Conservation (phyloP, 2,113 vertebrate genomes). For the Rhombomys opimus region DNA sequence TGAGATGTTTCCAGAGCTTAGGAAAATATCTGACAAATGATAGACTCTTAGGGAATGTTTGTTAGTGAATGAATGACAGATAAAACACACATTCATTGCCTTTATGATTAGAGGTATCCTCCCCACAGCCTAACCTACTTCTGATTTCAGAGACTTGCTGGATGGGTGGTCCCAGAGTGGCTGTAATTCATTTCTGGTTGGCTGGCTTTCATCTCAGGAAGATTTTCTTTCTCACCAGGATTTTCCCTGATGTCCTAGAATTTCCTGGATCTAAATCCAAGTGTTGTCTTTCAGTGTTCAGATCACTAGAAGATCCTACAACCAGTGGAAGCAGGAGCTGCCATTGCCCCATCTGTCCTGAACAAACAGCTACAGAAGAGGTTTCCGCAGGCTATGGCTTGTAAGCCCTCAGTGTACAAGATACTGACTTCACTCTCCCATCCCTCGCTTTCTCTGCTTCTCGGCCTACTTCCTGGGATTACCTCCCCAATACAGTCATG, state of each 20-base stretch:
- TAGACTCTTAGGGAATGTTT: not conserved
- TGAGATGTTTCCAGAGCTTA: not conserved
- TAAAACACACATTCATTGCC: too few relatives aligned
- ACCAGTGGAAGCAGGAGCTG: rapidly evolving
- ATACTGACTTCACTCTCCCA: not conserved
- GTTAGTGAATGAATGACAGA: not conserved
- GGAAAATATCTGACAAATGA: not conserved
- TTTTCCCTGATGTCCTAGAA: not conserved
- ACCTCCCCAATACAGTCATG: not conserved
- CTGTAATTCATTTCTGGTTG: not conserved
- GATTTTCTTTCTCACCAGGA: not conserved
- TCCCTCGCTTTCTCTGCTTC: not conserved
- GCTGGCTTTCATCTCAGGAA: not conserved
- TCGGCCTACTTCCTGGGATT: not conserved
- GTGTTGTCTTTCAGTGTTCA: too few relatives aligned
- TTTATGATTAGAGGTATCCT: not conserved
- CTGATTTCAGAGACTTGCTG: not conserved
- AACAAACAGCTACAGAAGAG: rapidly evolving
- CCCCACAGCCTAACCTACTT: not conserved
- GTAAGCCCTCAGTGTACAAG: not conserved
- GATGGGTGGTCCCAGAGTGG: rapidly evolving
- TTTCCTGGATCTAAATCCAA: not conserved
- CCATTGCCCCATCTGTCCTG: not conserved
- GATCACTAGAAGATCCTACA: not conserved
- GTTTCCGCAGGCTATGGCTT: not conserved